phyloP scores from a whole-genome alignment of 23 tunicate species.

The Styela clava region DNA sequence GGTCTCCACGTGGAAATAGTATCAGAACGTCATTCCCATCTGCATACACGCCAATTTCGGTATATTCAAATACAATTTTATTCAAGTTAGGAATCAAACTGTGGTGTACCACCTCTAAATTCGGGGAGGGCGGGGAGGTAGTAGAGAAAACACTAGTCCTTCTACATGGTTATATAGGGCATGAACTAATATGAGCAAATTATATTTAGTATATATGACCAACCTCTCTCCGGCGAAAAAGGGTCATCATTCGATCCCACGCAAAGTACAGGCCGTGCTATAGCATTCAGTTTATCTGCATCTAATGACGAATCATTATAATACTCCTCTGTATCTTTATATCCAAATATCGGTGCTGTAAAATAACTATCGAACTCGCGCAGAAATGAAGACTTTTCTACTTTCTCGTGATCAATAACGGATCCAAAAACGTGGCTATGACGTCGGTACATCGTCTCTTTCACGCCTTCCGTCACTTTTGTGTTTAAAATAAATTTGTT shows the following conservation, averaged over 20 bases:
- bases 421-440: constrained; percentile 8
- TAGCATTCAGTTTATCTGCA: background rate
- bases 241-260: constrained; percentile 18
- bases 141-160: too few relatives aligned
- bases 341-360: constrained; percentile 24
- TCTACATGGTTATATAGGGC: too few relatives aligned
- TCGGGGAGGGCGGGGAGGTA: too few relatives aligned
- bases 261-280: constrained; percentile 8
- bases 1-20: too few relatives aligned
- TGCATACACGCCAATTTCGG: too few relatives aligned
- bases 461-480: background rate
- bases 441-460: constrained; percentile 1
- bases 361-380: constrained; percentile 14
- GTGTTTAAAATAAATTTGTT: background rate
- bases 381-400: background rate
- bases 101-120: too few relatives aligned
- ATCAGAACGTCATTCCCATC: too few relatives aligned
- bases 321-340: constrained; percentile 4
- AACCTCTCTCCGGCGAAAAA: constrained; percentile 26
- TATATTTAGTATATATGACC: too few relatives aligned
- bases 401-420: constrained; percentile 12
- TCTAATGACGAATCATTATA: background rate
- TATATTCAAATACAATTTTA: too few relatives aligned
- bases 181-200: too few relatives aligned
- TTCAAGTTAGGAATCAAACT: too few relatives aligned